A percentile compares a stretch with the other conserved stretches of the same genome.
These are phyloP conservation scores for Phenganax subtilis DNA, from an alignment of 92 coral and sea anemone species.

Conservation along the genomic window DNA sequence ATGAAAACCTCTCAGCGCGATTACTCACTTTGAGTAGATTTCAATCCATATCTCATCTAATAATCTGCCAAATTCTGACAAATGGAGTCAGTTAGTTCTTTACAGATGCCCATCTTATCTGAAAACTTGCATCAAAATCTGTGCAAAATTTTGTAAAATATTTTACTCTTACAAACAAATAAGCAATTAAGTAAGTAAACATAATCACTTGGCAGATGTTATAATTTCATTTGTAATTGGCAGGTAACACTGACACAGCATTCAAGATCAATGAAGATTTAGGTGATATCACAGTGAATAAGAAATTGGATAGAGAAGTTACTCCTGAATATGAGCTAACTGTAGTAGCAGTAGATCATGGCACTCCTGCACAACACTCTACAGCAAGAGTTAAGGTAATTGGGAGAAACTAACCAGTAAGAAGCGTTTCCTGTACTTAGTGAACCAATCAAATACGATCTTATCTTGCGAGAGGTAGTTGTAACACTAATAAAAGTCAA, in stretches of 20 bases:
- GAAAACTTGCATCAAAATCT: no score
- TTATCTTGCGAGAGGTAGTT: no score
- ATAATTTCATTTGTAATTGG: background rate
- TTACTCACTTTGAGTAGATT: background rate
- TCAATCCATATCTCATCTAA: background rate
- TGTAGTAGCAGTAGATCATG: constrained; percentile 78
- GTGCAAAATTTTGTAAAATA: no score
- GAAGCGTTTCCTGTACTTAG: no score
- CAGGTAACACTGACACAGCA: constrained; percentile 75
- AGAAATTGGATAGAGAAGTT: constrained; percentile 71
- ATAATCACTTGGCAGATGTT: background rate
- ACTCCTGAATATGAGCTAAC: constrained; percentile 62
- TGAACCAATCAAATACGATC: no score
- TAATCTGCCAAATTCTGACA: background rate
- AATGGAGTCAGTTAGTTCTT: background rate
- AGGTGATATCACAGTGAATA: constrained; percentile 69
- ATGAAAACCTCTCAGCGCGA: constrained; percentile 4
- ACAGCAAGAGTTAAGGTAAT: constrained; percentile 53
- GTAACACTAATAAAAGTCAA: background rate
- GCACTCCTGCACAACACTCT: constrained; percentile 56
- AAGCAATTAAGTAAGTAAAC: no score
- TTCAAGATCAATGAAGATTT: constrained; percentile 74
- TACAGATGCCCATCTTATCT: background rate
- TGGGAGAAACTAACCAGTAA: no score
- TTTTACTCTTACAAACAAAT: no score